Base-by-base conservation (phyloP, 2,888 invertebrate genomes). In the Drosophila peninsularis region DNA sequence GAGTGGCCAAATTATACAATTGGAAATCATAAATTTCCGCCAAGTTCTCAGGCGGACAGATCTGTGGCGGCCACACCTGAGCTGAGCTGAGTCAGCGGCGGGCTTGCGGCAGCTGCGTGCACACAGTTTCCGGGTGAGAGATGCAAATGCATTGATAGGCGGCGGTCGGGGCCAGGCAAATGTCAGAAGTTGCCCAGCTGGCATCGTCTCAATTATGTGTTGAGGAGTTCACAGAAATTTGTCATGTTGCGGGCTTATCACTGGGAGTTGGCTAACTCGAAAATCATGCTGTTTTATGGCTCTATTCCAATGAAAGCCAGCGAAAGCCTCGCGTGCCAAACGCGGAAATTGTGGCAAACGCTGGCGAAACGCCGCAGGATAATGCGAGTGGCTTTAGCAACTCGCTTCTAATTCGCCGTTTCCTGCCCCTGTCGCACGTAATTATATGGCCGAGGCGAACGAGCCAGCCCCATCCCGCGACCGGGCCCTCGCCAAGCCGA, bases 121-220 rank as follows among this genome's bases (percentile, higher is more conserved):
- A 58, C 60, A 53, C 42, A 58, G 88, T 85, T 90, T 90, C 89
- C 89, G 90, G 90, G 90, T 81, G 71, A 74, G 52, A 78, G 86
- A 78, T 86, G 47, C 75, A 70, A 70, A 60, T 71, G 67, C 58
- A 49, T 37, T 67, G 88, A 67, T 71, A 77, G 56, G 58, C 42
- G 60, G 27, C 50, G 19, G 32, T 34, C 32, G 47, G 53, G 42
- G 34, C 66, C 71, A 70, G 73, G 77, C 37, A 75, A 89, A 87
- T 89, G 88, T 84, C 88, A 89, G 69, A 85, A 70, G 89, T 78
- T 64, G n/a, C 11, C 9, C 27, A 45, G 11, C 11, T 45, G 27
- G 45, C 45, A 27, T 17, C 10, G 11, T 45, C 17, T 17, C 45
- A 47, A 45, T 30, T 24, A 24, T 24, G 5, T 24, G 30, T 1